Evolutionary conservation across 2,113 vertebrate species (phyloP), one percentile per base, ranked within the genome.

Genomic region (Myodes glareolus): DNA sequence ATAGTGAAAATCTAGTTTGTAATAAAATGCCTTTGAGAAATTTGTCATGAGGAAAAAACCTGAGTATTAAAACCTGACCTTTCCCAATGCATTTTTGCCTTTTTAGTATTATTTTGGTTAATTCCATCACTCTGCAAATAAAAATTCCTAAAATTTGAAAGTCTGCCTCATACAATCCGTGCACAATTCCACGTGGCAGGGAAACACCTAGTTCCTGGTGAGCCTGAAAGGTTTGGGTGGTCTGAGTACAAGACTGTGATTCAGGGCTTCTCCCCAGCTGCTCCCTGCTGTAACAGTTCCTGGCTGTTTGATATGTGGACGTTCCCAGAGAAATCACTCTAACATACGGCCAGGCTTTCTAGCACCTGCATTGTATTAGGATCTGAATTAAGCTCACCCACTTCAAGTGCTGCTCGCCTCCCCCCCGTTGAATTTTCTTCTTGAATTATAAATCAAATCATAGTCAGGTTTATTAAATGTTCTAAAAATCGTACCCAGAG

Each of bases 251-350:
- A 84, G 97, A 96, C 65, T 81, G 90, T 1, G 13, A 17, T 39
- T 16, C 36, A 6, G 11, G 58, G n/a, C 52, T 39, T 14, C 81
- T 95, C 94, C 84, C 98, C 97, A 80, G 98, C 97, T 80, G 97
- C 67, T 97, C 96, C 98, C 98, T 98, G 97, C 98, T 98, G 96
- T 88, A 97, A 91, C 94, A 96, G 97, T 88, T 98, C 98, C 98
- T 98, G 98, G 98, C 92, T 97, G 63, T 97, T 96, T 98, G 97
- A 98, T 65, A 80, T 65, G 86, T 17, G 27, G 36, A 88, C 58
- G 90, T 92, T 88, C 29, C 70, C 63, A 86, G 89, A 88, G 92
- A 68, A 61, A 81, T 36, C 72, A 77, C n/a, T 94, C 90, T 47
- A 91, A n/a, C 77, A 86, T 89, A 76, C 7, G 31, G 16, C 47